Percentiles rank a stretch among this genome's conserved stretches.
Conservation (phyloP, 2,888 invertebrate species). For the Camponotus fellah region DNA sequence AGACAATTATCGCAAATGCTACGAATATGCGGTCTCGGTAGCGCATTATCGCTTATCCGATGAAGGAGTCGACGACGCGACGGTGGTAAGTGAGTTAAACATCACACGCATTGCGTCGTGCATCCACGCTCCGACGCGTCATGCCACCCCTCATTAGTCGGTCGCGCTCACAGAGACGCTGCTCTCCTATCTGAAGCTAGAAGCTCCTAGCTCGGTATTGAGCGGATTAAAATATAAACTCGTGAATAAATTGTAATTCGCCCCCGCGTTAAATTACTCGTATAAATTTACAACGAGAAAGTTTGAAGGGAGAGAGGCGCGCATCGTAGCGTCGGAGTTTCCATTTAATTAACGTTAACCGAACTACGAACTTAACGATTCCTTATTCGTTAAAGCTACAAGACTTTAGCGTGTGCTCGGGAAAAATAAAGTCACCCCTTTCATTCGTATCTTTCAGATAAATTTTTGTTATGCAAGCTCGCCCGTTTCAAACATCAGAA, state of each 20-base stretch:
- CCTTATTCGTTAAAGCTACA: constrained; percentile 45
- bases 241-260: constrained; percentile 53
- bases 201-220: constrained; percentile 24
- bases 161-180: constrained; percentile 11
- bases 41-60: constrained; percentile 27
- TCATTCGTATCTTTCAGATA: background rate
- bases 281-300: constrained; percentile 47
- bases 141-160: constrained; percentile 30
- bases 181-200: background rate
- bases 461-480: constrained; percentile 37
- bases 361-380: constrained; percentile 53
- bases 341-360: constrained; percentile 48
- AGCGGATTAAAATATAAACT: constrained; percentile 53
- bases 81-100: constrained; percentile 23
- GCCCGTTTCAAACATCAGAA: constrained; percentile 9
- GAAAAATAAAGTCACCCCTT: constrained; percentile 18
- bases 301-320: constrained; percentile 34
- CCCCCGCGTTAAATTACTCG: constrained; percentile 48
- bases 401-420: constrained; percentile 26
- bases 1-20: background rate
- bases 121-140: constrained; percentile 26
- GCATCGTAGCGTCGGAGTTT: constrained; percentile 26
- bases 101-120: constrained; percentile 22
- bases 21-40: constrained; percentile 6
- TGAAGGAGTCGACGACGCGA: constrained; percentile 23